Conservation (phyloP, 1,140 invertebrate species). For the Cotesia glomerata region DNA sequence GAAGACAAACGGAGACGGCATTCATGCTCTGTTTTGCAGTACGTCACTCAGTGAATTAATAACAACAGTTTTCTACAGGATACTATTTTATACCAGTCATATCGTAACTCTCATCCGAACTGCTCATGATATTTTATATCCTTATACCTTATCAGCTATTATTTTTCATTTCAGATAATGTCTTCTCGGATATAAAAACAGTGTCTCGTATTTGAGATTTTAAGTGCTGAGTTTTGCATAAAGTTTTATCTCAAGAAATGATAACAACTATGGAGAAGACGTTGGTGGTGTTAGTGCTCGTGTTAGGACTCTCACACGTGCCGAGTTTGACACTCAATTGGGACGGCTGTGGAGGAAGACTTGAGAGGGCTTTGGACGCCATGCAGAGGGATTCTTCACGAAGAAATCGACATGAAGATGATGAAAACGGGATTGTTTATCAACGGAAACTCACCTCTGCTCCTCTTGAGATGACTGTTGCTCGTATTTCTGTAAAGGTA, state of each 20-base stretch:
- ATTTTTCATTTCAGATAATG: too few species aligned
- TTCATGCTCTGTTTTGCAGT: constrained; percentile 58
- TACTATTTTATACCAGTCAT: not conserved
- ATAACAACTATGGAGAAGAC: constrained; percentile 19
- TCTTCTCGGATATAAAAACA: too few species aligned
- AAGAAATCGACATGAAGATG: constrained; percentile 47
- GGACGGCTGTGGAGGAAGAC: constrained; percentile 50
- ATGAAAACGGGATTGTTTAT: constrained; percentile 44
- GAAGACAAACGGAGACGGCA: constrained; percentile 45
- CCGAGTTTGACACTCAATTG: constrained; percentile 2
- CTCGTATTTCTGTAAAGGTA: constrained; percentile 56
- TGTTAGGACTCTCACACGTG: constrained; percentile 18
- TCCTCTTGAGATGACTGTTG: constrained; percentile 56
- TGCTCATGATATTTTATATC: constrained; percentile 19
- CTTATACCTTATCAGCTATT: not conserved
- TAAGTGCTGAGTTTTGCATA: not conserved
- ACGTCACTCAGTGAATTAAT: constrained; percentile 39
- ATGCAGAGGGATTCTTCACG: constrained; percentile 48
- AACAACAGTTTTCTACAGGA: constrained; percentile 56
- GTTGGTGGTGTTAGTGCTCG: constrained; percentile 4
- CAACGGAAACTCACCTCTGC: constrained; percentile 52
- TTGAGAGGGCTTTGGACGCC: constrained; percentile 57
- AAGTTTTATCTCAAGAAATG: not conserved
- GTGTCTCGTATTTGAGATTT: not conserved
- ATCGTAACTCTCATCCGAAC: constrained; percentile 8